A percentile compares a stretch with the other conserved stretches of the same genome.
phyloP scores from a whole-genome alignment of 2,888 invertebrate genomes.

The Leptogaster cylindrica region DNA sequence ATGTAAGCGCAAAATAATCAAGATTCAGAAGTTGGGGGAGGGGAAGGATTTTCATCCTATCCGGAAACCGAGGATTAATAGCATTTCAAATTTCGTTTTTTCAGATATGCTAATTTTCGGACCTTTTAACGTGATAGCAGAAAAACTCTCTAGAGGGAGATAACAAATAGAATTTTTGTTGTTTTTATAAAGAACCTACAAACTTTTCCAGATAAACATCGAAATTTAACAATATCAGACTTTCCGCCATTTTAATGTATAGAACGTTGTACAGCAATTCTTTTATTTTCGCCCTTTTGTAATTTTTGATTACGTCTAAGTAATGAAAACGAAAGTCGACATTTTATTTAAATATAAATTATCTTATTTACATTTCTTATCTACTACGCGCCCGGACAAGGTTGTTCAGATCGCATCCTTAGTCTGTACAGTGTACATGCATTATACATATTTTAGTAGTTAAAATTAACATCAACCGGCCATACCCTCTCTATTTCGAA shows the following conservation, averaged over 20 bases:
- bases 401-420: background rate
- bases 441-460: conserved; percentile 27
- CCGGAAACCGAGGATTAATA: conserved; percentile 28
- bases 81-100: conserved; percentile 8
- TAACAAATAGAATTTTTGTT: too few relatives aligned
- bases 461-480: conserved; percentile 20
- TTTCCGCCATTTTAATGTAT: too few relatives aligned
- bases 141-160: background rate
- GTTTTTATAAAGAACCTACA: background rate
- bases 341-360: conserved; percentile 29
- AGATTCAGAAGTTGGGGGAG: conserved; percentile 5
- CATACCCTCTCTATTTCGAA: background rate
- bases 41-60: conserved; percentile 11
- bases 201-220: conserved; percentile 10
- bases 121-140: conserved; percentile 10
- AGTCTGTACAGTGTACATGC: too few relatives aligned
- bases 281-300: conserved; percentile 2
- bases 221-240: too few relatives aligned
- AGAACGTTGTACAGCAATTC: too few relatives aligned
- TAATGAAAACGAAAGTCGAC: conserved; percentile 22
- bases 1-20: background rate
- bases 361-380: conserved; percentile 18
- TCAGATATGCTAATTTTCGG: conserved; percentile 33
- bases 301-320: conserved; percentile 22
- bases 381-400: conserved; percentile 5